Evolutionary conservation across 2,888 invertebrate genomes (phyloP).

Genomic region (Dorcus hopei): DNA sequence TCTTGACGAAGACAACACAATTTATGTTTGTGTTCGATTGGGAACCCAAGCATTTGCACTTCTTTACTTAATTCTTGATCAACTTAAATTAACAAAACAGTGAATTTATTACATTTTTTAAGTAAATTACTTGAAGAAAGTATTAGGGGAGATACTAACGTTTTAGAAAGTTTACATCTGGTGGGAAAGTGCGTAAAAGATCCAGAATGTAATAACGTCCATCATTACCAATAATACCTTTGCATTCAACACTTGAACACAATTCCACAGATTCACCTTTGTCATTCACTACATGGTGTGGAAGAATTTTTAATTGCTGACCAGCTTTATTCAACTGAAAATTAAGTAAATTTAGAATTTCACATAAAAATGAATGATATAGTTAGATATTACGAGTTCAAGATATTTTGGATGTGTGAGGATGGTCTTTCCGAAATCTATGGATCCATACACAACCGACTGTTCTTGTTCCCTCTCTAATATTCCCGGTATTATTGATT

Average conservation of each 20-base stretch:
- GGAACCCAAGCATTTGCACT: conserved; percentile 85
- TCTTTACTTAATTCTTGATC: conserved; percentile 83
- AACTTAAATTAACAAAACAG: conserved; percentile 50
- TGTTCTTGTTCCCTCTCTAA: conserved; percentile 98
- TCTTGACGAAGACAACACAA: conserved; percentile 94
- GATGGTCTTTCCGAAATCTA: conserved; percentile 96
- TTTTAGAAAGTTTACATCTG: conserved; percentile 95
- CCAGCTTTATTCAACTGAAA: conserved; percentile 77
- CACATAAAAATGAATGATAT: background rate
- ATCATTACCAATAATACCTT: conserved; percentile 98
- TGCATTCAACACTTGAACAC: conserved; percentile 97
- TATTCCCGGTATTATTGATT: conserved; percentile 98
- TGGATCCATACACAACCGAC: conserved; percentile 98
- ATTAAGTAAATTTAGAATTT: background rate
- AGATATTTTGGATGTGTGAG: conserved; percentile 88
- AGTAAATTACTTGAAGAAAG: background rate
- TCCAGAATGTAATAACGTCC: conserved; percentile 96
- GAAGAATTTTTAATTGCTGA: conserved; percentile 88
- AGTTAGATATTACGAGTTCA: conserved; percentile 71
- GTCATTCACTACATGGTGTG: conserved; percentile 91
- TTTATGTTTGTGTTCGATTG: conserved; percentile 93
- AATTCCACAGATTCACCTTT: conserved; percentile 87
- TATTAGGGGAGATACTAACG: conserved; percentile 52
- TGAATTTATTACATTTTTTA: background rate
- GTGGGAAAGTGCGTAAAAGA: conserved; percentile 93